Percentiles rank a stretch among this genome's conserved stretches.
Evolutionary conservation across 2,888 invertebrate genomes (phyloP).

Genomic region (Reticulitermes lucifugus): DNA sequence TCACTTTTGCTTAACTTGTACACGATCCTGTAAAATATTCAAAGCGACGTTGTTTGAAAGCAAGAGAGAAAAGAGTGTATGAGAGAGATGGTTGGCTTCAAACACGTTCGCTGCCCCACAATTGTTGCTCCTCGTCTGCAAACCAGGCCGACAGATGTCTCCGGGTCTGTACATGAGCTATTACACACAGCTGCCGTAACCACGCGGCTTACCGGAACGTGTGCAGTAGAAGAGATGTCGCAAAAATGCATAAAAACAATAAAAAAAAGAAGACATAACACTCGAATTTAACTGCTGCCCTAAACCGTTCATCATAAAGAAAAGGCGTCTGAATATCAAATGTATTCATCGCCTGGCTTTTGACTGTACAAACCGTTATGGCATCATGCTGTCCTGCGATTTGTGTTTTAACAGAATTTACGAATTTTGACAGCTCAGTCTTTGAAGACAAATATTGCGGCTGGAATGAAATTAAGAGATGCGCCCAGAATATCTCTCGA

Average conservation of each 20-base stretch:
- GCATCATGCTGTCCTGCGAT: no score
- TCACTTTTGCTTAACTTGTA: constrained; percentile 17
- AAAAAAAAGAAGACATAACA: not conserved
- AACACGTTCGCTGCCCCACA: not conserved
- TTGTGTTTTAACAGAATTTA: no score
- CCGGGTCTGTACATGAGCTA: not conserved
- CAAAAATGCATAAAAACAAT: not conserved
- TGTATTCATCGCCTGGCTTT: not conserved
- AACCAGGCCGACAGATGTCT: constrained; percentile 30
- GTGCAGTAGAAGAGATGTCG: not conserved
- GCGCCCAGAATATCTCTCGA: no score
- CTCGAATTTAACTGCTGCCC: not conserved
- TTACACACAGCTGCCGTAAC: constrained; percentile 19
- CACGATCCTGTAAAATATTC: constrained; percentile 46
- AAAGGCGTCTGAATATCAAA: not conserved
- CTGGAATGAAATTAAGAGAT: no score
- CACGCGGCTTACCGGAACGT: constrained; percentile 1
- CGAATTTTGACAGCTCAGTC: no score
- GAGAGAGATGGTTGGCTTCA: not conserved
- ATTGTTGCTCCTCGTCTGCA: constrained; percentile 1
- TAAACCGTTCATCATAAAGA: not conserved
- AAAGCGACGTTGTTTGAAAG: constrained; percentile 42
- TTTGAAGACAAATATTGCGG: no score
- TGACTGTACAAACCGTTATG: not conserved
- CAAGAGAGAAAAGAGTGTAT: not conserved